Percentiles rank a stretch among this genome's conserved stretches.
These are phyloP conservation scores for Anthoscopus minutus DNA, from an alignment of 2,113 vertebrate species.

Conservation along the genomic window DNA sequence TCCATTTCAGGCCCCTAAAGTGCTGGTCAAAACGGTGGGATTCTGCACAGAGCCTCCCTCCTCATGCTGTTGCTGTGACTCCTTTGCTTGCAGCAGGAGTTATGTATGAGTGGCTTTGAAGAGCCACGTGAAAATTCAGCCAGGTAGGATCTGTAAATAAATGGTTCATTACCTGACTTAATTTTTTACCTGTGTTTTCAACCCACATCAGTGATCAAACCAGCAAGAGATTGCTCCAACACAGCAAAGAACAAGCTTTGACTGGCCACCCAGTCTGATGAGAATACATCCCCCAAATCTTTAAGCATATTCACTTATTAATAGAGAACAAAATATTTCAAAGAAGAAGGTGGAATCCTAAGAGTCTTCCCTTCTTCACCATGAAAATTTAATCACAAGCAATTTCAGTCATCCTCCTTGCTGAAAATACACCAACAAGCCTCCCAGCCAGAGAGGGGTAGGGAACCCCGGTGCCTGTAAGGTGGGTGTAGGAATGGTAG, in stretches of 20 bases:
- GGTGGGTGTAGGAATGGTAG: too few relatives aligned
- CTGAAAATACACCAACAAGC: constrained; percentile 18
- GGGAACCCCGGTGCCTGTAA: not conserved
- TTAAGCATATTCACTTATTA: constrained; percentile 48
- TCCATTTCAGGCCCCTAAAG: not conserved
- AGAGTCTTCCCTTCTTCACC: constrained; percentile 12
- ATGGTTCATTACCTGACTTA: not conserved
- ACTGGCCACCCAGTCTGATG: not conserved
- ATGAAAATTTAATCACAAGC: constrained; percentile 58
- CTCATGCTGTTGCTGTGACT: not conserved
- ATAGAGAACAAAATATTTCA: constrained; percentile 41
- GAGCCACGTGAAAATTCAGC: not conserved
- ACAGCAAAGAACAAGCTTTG: not conserved
- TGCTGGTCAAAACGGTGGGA: not conserved
- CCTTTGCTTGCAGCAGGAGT: not conserved
- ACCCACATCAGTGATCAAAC: not conserved
- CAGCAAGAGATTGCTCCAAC: not conserved
- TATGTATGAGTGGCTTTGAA: accelerated
- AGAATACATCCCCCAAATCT: not conserved
- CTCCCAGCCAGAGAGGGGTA: not conserved
- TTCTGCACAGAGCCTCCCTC: not conserved
- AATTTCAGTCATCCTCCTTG: constrained; percentile 33
- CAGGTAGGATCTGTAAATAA: not conserved
- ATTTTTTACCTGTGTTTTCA: not conserved
- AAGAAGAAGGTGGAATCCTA: constrained; percentile 29